These are phyloP conservation scores for Sorex maritimensis DNA, from an alignment of 2,797 vertebrate species.

Conservation along the genomic window DNA sequence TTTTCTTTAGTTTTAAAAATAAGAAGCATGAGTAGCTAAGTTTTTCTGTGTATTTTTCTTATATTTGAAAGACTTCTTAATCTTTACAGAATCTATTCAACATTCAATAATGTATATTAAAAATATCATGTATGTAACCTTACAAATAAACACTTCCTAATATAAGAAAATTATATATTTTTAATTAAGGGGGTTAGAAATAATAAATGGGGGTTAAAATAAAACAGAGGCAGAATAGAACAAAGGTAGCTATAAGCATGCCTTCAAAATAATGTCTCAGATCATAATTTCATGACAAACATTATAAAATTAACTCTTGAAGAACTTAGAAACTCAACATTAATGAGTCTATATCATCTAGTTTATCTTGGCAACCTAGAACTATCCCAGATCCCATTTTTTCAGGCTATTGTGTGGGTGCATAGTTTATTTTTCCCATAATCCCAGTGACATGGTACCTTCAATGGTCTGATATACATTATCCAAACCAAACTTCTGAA, in stretches of 20 bases:
- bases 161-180: slow-evolving; percentile 75
- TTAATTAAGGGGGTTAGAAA: slow-evolving; percentile 78
- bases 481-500: slow-evolving; percentile 21
- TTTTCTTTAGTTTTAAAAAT: no score
- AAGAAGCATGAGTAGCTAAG: not conserved
- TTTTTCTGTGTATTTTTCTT: slow-evolving; percentile 12
- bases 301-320: slow-evolving; percentile 59
- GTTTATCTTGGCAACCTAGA: slow-evolving; percentile 9
- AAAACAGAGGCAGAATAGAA: slow-evolving; percentile 59
- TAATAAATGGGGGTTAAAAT: slow-evolving; percentile 81
- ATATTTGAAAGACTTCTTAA: slow-evolving; percentile 31
- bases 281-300: slow-evolving; percentile 70
- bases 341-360: not conserved
- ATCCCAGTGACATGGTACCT: not conserved
- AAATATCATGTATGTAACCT: slow-evolving; percentile 5
- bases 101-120: slow-evolving; percentile 39
- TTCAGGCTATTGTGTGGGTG: not conserved
- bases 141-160: slow-evolving; percentile 71
- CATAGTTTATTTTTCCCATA: not conserved
- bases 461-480: slow-evolving; percentile 32
- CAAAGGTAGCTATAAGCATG: slow-evolving; percentile 60
- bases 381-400: slow-evolving; percentile 40
- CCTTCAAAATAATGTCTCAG: slow-evolving; percentile 70
- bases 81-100: not conserved
- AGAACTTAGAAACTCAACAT: slow-evolving; percentile 48